Base-by-base conservation (phyloP, 2,888 invertebrate genomes). In the Iphiclides podalirius region DNA sequence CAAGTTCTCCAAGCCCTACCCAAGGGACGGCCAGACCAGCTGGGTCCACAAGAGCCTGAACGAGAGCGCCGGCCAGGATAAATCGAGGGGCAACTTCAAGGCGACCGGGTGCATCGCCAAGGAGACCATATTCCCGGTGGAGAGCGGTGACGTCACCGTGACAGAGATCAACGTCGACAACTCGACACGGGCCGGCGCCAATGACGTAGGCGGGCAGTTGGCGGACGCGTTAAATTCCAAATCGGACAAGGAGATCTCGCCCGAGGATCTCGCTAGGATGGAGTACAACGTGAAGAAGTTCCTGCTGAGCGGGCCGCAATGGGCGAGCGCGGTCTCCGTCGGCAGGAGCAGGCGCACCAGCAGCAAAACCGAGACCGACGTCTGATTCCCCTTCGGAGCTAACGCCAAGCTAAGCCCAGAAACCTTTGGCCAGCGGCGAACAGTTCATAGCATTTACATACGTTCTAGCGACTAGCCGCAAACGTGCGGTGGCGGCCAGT, bases 281-380 rank as follows among this genome's bases (percentile, higher is more conserved):
- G 94, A 94, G 69, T 93, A 93, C 66, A 93, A 94, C 70, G 94
- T 94, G n/a, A 93, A 93, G 75, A 92, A 93, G 71, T 93, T 94
- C 74, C 76, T 94, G 60, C 84, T 93, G 68, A 93, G 93, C 49
- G 89, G 89, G 1, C 81, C 86, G 12, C 79, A 83, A 39, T 88
- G 87, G 86, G 76, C 62, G 16, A 75, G 74, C 51, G 69, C 79
- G 1, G 74, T 63, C 11, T 65, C 78, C 0, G 68, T 58, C 1
- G 75, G 66, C 1, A 67, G 85, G 34, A 85, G 83, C 64, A 79
- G 89, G 9, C 81, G 87, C 64, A 89, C 89, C 56, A 89, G 88
- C 66, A 89, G 89, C 70, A 89, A 89, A 72, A 89, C 89, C 72
- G 89, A 89, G 83, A 89, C 89, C 84, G 89, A 89, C 79, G 87